These are phyloP conservation scores for Panagrolaimus sp. DNA, from an alignment of 1,140 invertebrate genomes.

Conservation along the genomic window DNA sequence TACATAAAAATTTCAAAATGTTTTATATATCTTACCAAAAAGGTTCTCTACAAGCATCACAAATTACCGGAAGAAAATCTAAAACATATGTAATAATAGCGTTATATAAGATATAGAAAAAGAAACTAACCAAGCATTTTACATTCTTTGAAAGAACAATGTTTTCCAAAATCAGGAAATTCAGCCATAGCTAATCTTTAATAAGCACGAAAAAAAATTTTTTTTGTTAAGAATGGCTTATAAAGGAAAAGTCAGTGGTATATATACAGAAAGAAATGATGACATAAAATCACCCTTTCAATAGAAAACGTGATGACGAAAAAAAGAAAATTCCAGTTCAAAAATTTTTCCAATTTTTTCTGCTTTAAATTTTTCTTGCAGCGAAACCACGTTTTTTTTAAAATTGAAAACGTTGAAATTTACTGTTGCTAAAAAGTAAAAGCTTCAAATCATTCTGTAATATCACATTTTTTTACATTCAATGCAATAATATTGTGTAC, in stretches of 20 bases:
- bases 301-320: conserved; percentile 6
- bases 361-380: neutral
- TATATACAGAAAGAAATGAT: conserved; percentile 12
- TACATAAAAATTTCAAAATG: neutral
- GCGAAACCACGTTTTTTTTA: neutral
- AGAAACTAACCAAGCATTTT: conserved; percentile 28
- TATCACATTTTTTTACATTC: neutral
- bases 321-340: neutral
- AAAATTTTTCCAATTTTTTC: no score
- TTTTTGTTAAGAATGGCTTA: neutral
- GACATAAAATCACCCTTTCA: neutral
- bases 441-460: neutral
- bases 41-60: conserved; percentile 26
- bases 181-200: conserved; percentile 20
- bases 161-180: conserved; percentile 28
- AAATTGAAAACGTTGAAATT: neutral
- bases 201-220: conserved; percentile 10
- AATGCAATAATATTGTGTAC: neutral
- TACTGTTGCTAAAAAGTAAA: neutral
- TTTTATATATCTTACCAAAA: conserved; percentile 23
- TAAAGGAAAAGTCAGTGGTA: no score
- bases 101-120: neutral
- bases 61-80: conserved; percentile 31
- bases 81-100: conserved; percentile 13
- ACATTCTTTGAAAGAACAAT: conserved; percentile 23